Evolutionary conservation across 2,797 vertebrate genomes (phyloP), one percentile per base, ranked within the genome.

Genomic region (Periophthalmus magnuspinnatus): DNA sequence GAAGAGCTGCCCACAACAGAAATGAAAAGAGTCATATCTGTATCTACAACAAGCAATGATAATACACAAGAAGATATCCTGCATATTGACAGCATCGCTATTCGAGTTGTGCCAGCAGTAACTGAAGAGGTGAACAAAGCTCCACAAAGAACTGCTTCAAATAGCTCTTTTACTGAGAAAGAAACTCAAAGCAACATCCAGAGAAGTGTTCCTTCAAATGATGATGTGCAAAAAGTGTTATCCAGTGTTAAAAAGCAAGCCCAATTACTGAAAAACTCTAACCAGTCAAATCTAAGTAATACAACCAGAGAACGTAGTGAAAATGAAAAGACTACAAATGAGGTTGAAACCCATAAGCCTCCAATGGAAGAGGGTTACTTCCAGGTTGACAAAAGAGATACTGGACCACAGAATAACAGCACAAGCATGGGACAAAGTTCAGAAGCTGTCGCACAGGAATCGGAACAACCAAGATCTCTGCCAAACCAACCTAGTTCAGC

Each of bases 31-130:
- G 4, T 16, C 1, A 16, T 3, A 41, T 63, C 61, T 47, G 13
- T 63, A 17, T 4, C 61, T 63, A 17, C 61, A 28, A 76, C 52
- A 47, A 24, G 57, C 3, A 48, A 6, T 69, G 69, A 78, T n/a
- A 67, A 72, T 5, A 70, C 38, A 54, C 68, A 79, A 71, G 32
- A 24, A 21, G 78, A 79, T 0, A 57, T 75, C 10, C 58, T 89
- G 28, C 87, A 90, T 57, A 90, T 86, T 61, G 89, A 82, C 65
- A 69, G 72, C 58, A 90, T 90, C 74, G 81, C 86, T 50, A 80
- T 91, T 69, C 70, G 68, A 78, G 87, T 90, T 71, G 63, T 89
- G 2, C 71, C 82, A 70, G 48, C 63, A 57, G 71, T 32, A 73
- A 62, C 24, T 64, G 72, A 87, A 22, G 66, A 50, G 2, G 32